These are phyloP conservation scores for Ceramica pisi DNA, from an alignment of 2,888 invertebrate genomes.

Conservation along the genomic window DNA sequence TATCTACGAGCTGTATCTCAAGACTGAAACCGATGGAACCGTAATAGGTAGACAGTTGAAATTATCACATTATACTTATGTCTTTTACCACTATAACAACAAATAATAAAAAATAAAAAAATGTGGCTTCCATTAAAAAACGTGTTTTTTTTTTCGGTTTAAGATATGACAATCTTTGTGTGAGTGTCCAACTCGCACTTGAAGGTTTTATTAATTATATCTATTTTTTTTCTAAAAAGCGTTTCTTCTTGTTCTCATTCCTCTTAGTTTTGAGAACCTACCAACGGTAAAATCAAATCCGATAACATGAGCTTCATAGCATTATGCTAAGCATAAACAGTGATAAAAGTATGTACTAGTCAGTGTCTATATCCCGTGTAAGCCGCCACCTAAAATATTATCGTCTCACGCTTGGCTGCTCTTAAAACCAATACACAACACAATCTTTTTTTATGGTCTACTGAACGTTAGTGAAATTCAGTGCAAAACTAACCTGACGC, in stretches of 20 bases:
- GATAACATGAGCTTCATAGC: not conserved
- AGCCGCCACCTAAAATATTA: conserved; percentile 60
- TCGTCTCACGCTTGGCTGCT: conserved; percentile 65
- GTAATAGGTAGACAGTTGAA: not conserved
- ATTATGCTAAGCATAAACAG: not conserved
- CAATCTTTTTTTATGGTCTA: conserved; percentile 73
- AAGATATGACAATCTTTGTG: too few relatives aligned
- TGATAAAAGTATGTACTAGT: conserved; percentile 13
- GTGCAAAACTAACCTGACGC: conserved; percentile 42
- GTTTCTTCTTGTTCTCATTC: too few relatives aligned
- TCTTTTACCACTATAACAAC: not conserved
- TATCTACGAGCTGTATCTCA: not conserved
- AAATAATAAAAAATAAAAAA: too few relatives aligned
- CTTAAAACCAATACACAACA: conserved; percentile 71
- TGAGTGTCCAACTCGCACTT: too few relatives aligned
- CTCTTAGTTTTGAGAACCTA: too few relatives aligned
- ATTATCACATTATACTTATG: not conserved
- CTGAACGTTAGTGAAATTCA: conserved; percentile 64
- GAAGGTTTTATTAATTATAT: too few relatives aligned
- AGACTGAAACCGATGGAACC: too few relatives aligned
- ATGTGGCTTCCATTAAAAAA: too few relatives aligned
- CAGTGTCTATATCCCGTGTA: conserved; percentile 17
- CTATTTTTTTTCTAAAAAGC: too few relatives aligned
- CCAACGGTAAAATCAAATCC: not conserved
- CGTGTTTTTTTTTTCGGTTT: too few relatives aligned